Percentiles rank a stretch among this genome's conserved stretches.
phyloP scores from a whole-genome alignment of 1,140 invertebrate species.

The Cataglyphis hispanica region DNA sequence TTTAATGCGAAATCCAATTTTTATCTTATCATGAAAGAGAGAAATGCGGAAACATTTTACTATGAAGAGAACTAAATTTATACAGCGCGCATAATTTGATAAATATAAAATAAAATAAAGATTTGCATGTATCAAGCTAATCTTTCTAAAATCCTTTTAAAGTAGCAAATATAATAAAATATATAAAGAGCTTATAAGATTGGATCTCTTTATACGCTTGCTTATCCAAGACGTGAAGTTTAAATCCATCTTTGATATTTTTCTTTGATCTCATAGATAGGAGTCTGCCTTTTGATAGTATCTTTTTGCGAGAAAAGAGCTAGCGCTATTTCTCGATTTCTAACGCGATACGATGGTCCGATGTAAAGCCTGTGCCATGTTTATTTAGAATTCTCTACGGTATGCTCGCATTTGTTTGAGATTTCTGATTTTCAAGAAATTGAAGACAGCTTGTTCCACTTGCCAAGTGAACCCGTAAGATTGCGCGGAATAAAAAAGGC shows the following conservation, averaged over 20 bases:
- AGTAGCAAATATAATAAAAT: constrained; percentile 9
- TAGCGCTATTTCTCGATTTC: constrained; percentile 37
- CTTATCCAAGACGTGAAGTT: constrained; percentile 13
- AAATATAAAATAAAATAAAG: background rate
- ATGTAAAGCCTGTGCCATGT: constrained; percentile 28
- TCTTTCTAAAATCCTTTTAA: constrained; percentile 16
- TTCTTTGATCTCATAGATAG: constrained; percentile 53
- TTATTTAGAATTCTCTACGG: constrained; percentile 37
- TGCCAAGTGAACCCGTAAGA: constrained; percentile 31
- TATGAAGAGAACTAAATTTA: background rate
- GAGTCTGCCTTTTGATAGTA: constrained; percentile 1
- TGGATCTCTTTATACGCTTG: background rate
- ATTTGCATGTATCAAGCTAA: background rate
- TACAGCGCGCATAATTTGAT: background rate
- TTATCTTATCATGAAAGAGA: background rate
- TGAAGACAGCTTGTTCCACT: constrained; percentile 60
- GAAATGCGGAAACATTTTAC: background rate
- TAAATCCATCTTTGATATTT: constrained; percentile 31
- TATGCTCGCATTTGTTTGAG: constrained; percentile 64
- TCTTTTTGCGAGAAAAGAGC: constrained; percentile 14
- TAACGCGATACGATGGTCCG: constrained; percentile 9
- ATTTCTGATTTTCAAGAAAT: constrained; percentile 70
- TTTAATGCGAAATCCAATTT: background rate
- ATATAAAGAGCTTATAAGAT: constrained; percentile 8
- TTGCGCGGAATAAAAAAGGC: constrained; percentile 48